Evolutionary conservation across 2,797 vertebrate genomes (phyloP), one percentile per base, ranked within the genome.

Genomic region (Staurois parvus): DNA sequence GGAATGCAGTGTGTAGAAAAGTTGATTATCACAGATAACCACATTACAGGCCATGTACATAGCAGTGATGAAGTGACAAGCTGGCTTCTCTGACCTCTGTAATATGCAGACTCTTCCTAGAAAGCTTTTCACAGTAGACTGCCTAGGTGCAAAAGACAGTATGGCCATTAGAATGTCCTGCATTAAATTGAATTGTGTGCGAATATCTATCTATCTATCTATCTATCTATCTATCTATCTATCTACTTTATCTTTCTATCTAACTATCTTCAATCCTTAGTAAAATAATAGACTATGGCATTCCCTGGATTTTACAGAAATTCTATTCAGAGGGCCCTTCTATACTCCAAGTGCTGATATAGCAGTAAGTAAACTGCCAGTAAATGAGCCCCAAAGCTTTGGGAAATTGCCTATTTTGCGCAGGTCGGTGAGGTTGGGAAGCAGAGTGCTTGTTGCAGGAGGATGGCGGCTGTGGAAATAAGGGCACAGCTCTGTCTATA

Each of bases 361-460:
- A 24, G 4, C 52, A 17, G 15, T 52, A 52, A 19, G 48, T 56
- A 21, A 24, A 4, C 19, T 8, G 62, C 30, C 81, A 75, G n/a
- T 56, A 67, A 67, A 30, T 66, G n/a, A 42, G 34, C 64, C 64
- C 37, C 29, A 66, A 45, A 34, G 74, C 37, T 34, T 26, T n/a
- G 56, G 72, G 81, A 83, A 83, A 76, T 83, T 64, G 59, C 0
- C 40, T 48, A 75, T 83, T 32, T 82, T 82, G 30, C 17, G 15
- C 21, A 32, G 59, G 69, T 67, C 30, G 34, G 79, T 13, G 37
- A 52, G 45, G 19, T 37, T 59, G 52, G 52, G 21, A 59, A 59
- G 48, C 9, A 13, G 67, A n/a, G 69, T 64, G 17, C 62, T 67
- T 28, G 79, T 48, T 30, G 72, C 28, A 26, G 56, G 2, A 64